Conservation (phyloP, 1,140 invertebrate genomes). For the Ceratoteleas bidentatus region DNA sequence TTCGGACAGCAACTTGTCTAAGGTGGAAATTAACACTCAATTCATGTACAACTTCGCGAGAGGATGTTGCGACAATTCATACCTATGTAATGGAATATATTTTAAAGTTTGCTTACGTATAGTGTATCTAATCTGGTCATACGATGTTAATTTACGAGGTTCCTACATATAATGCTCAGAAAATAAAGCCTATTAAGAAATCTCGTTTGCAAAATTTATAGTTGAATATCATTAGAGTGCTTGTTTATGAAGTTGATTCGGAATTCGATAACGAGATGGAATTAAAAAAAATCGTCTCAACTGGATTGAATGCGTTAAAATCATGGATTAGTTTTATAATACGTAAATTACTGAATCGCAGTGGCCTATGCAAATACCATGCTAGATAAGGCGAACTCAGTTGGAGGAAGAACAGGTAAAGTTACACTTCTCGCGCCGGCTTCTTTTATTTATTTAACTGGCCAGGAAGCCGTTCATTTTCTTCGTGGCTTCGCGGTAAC, state of each 20-base stretch:
- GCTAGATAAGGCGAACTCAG: conserved; percentile 20
- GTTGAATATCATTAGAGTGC: too few relatives aligned
- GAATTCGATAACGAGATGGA: not conserved
- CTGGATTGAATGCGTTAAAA: not conserved
- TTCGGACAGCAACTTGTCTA: too few relatives aligned
- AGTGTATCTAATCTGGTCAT: too few relatives aligned
- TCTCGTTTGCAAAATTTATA: too few relatives aligned
- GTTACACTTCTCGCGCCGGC: conserved; percentile 57
- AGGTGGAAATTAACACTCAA: too few relatives aligned
- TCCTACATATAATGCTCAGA: too few relatives aligned
- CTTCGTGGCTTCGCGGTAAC: conserved; percentile 70
- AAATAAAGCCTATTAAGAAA: too few relatives aligned
- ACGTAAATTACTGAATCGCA: conserved; percentile 48
- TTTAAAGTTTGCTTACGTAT: too few relatives aligned
- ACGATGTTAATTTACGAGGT: too few relatives aligned
- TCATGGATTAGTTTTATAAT: conserved; percentile 21
- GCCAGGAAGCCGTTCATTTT: conserved; percentile 78
- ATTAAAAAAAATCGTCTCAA: not conserved
- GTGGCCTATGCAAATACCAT: conserved; percentile 40
- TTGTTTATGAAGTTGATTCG: not conserved
- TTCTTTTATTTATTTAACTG: conserved; percentile 78
- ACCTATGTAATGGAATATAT: too few relatives aligned
- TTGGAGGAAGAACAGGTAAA: conserved; percentile 37
- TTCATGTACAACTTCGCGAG: too few relatives aligned
- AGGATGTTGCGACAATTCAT: too few relatives aligned